Evolutionary conservation across 1,140 invertebrate genomes (phyloP), one percentile per base, ranked within the genome.

Genomic region (Drosophila quadrilineata): DNA sequence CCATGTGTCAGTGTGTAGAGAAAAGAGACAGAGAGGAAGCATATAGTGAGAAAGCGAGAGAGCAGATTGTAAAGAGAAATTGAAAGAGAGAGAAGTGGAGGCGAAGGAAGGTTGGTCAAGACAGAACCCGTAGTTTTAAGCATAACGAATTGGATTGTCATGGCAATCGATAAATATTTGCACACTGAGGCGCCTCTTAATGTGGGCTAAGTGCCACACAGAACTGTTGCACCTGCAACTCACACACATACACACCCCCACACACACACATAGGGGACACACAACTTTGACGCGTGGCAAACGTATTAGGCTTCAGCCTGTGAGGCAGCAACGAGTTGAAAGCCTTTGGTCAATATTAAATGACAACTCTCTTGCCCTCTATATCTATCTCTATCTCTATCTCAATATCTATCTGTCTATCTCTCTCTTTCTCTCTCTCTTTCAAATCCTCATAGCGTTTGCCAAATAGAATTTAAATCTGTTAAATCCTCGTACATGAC

Each of bases 381-480:
- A 19, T 3, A 17, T 4, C 21, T 26, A 19, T 21, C 12, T 4
- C 43, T 29, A 19, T 19, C 3, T 12, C 41, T 29, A 46, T 29
- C 4, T 4, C 21, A 43, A 24, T 48, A 17, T 10, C 17, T 24
- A 29, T 21, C 5, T 3, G n/a, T n/a, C n/a, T 3, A 17, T 4
- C 21, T 26, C 10, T 21, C 12, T 4, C 43, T 29, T 10, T 19
- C 3, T 12, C 41, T 29, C 29, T 29, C 4, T 4, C 21, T 24
- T 21, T 3, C 5, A 9, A 40, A 12, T 59, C 41, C 35, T 53
- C 22, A 26, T 33, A 26, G 38, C 31, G 29, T 54, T 65, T 68
- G 50, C 53, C 67, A 75, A 82, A 84, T 85, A 85, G 77, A 84
- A 84, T 85, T 85, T 77, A 85, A 85, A 85, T 85, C 79, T 85